Evolutionary conservation across 2,113 vertebrate genomes (phyloP).

Genomic region (Mobula hypostoma): DNA sequence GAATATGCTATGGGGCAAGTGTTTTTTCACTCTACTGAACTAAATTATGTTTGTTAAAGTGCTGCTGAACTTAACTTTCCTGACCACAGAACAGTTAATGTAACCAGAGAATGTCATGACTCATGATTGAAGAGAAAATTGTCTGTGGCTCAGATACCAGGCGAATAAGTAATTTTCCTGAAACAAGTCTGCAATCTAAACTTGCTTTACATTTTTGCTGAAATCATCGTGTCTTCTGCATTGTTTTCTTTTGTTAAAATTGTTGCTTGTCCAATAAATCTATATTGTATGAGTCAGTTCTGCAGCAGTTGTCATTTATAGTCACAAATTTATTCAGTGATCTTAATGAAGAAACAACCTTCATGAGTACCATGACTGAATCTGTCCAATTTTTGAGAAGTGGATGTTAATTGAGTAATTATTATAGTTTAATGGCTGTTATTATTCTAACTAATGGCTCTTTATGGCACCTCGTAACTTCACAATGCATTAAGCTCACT

Average conservation of each 20-base stretch:
- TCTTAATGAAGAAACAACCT: not conserved
- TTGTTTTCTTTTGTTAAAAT: not conserved
- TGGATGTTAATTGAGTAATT: constrained; percentile 1
- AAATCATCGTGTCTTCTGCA: not conserved
- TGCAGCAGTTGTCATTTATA: not conserved
- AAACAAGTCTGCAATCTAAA: not conserved
- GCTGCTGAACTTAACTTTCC: not conserved
- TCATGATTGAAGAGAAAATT: not conserved
- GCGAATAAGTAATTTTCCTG: not conserved
- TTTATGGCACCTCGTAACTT: constrained; percentile 13
- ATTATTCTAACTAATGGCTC: constrained; percentile 23
- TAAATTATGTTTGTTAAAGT: not conserved
- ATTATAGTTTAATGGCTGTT: constrained; percentile 10
- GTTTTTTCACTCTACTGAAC: not conserved
- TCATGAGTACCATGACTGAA: not conserved
- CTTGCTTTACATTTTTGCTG: not conserved
- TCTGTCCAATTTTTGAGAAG: not conserved
- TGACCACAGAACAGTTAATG: no score
- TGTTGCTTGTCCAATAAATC: no score
- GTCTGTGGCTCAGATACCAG: not conserved
- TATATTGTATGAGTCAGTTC: not conserved
- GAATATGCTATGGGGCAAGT: not conserved
- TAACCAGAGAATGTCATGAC: not conserved
- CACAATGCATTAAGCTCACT: not conserved
- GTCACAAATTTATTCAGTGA: not conserved